Evolutionary conservation across 2,797 vertebrate species (phyloP).

Genomic region (Coregonus ussuriensis): DNA sequence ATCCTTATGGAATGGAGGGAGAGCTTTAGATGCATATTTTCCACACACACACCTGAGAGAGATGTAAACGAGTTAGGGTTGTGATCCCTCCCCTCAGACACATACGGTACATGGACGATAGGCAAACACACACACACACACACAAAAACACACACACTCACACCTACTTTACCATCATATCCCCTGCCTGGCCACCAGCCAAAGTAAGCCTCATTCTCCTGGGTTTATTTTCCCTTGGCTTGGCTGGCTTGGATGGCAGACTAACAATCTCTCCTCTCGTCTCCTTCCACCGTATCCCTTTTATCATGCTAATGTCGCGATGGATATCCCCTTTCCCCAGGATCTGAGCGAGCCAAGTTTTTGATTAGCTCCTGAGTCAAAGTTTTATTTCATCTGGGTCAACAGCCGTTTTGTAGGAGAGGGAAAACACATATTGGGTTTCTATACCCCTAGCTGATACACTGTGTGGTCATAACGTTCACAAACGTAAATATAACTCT

Average conservation of each 20-base stretch:
- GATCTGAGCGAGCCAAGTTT: conserved; percentile 63
- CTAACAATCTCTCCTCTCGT: conserved; percentile 64
- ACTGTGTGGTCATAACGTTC: conserved; percentile 9
- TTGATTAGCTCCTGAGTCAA: conserved; percentile 69
- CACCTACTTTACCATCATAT: conserved; percentile 53
- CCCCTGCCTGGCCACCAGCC: conserved; percentile 72
- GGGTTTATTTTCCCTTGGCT: conserved; percentile 64
- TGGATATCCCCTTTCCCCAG: conserved; percentile 64
- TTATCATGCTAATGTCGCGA: conserved; percentile 76
- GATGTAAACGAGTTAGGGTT: conserved; percentile 58
- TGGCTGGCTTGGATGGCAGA: conserved; percentile 67
- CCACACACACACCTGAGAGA: conserved; percentile 51
- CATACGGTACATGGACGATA: conserved; percentile 21
- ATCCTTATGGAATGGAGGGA: conserved; percentile 65
- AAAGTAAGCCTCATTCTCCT: conserved; percentile 72
- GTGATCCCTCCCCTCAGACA: conserved; percentile 14
- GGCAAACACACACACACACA: conserved; percentile 20
- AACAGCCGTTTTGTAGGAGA: conserved; percentile 36
- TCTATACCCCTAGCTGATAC: conserved; percentile 36
- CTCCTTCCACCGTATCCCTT: conserved; percentile 65
- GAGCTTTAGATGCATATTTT: conserved; percentile 67
- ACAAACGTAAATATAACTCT: conserved; percentile 7
- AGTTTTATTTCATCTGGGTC: conserved; percentile 71
- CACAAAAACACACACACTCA: conserved; percentile 7
- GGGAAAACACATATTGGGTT: conserved; percentile 39